Conservation (phyloP, 1,140 invertebrate genomes). For the Eriosoma lanigerum region DNA sequence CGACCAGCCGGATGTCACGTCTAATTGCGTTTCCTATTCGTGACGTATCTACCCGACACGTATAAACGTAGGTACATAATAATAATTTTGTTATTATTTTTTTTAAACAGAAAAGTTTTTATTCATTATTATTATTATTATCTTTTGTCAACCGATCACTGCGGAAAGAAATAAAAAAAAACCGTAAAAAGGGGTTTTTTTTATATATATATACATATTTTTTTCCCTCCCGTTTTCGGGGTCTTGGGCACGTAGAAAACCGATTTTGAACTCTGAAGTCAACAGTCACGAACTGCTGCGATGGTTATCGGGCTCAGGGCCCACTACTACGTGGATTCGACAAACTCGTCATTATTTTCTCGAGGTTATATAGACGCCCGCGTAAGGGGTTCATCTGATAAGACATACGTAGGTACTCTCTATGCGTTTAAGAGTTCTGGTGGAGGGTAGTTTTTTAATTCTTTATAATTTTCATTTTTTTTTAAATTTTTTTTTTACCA, state of each 20-base stretch:
- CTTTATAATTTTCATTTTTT: neutral
- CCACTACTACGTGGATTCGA: slow-evolving; percentile 36
- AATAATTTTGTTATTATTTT: neutral
- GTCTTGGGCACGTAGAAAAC: slow-evolving; percentile 49
- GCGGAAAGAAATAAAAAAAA: neutral
- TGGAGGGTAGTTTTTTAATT: slow-evolving; percentile 23
- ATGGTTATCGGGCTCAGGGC: slow-evolving; percentile 32
- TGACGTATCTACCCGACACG: slow-evolving; percentile 47
- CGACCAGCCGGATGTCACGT: slow-evolving; percentile 49
- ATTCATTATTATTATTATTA: slow-evolving; percentile 16
- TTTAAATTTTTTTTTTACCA: neutral
- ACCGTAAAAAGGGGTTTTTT: slow-evolving; percentile 25
- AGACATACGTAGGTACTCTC: neutral
- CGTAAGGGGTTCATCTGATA: slow-evolving; percentile 35
- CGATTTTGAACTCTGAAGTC: slow-evolving; percentile 35
- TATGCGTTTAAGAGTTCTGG: neutral
- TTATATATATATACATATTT: too few species aligned
- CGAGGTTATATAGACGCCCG: slow-evolving; percentile 1
- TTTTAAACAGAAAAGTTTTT: neutral
- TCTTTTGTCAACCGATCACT: slow-evolving; percentile 1
- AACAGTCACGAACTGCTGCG: slow-evolving; percentile 49
- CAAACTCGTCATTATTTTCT: slow-evolving; percentile 48
- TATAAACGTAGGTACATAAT: neutral
- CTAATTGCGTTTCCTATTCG: slow-evolving; percentile 51
- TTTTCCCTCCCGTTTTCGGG: slow-evolving; percentile 26